Evolutionary conservation across 2,797 vertebrate genomes (phyloP), one percentile per base, ranked within the genome.

Genomic region (Apodemus agrarius): DNA sequence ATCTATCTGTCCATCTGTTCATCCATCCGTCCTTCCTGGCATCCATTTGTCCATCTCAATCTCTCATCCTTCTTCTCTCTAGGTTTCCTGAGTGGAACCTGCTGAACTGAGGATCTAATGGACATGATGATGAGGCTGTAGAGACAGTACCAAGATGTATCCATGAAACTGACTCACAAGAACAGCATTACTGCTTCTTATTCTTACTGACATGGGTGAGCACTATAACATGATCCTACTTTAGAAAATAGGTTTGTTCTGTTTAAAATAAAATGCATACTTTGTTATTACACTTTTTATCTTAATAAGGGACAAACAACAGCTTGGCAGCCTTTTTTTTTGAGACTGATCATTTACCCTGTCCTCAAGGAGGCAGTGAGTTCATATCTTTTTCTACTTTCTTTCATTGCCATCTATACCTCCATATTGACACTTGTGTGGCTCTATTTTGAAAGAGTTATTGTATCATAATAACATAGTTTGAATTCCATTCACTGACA

Each of bases 231-330:
- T 29, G 52, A 81, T 37, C 54, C 13, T 57, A 12, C n/a, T 57
- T 75, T 90, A 40, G 57, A 95, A 85, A 49, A 37, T 5, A 54
- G 10, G 52, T 94, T 94, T 91, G 7, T 3, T 86, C 83, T 92
- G 8, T 8, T 90, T 80, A 37, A 76, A 75, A 63, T 79, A 85
- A 94, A 95, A 78, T 59, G 10, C 52, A 79, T 59, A 67, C 79
- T n/a, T 81, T 81, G 52, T 6, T 37, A 81, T 52, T 96, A 57
- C 1, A 37, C 54, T 61, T 94, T 14, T 65, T 79, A 84, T 65
- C 14, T 49, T 79, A 37, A 40, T 40, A 72, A 87, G 76, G n/a
- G 34, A 61, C 57, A 54, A 94, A 40, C 59, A n/a, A 24, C n/a
- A 61, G 3, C 17, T 17, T 61, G 80, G 24, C 17, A n/a, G n/a